Percentiles rank a stretch among this genome's conserved stretches.
Conservation (phyloP, 1,140 invertebrate species). For the Drosophila gunungcola region DNA sequence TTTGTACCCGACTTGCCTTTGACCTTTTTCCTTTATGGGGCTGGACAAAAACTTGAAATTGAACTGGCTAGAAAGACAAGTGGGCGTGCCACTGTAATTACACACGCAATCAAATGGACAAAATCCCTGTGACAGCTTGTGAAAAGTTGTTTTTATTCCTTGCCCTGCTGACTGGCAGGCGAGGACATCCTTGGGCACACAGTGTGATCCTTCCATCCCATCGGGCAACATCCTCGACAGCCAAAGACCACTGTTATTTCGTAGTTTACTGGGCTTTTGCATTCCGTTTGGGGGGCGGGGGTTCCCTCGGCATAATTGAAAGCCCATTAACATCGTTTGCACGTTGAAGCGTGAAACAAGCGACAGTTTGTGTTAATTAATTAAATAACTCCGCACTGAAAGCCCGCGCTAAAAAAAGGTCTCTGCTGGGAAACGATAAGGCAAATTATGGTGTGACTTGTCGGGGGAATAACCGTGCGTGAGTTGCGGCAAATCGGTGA, state of each 20-base stretch:
- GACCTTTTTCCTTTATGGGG: conserved; percentile 53
- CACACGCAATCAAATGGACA: conserved; percentile 75
- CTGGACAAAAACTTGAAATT: conserved; percentile 64
- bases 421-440: conserved; percentile 15
- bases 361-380: conserved; percentile 76
- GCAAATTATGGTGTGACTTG: conserved; percentile 16
- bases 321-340: conserved; percentile 69
- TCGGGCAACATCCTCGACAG: not conserved
- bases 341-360: conserved; percentile 69
- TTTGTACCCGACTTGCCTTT: conserved; percentile 49
- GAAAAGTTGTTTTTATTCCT: conserved; percentile 64
- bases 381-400: conserved; percentile 59
- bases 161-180: conserved; percentile 44
- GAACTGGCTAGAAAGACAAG: conserved; percentile 50
- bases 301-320: conserved; percentile 60
- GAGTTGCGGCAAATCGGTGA: conserved; percentile 15
- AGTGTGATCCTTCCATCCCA: not conserved
- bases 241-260: conserved; percentile 26
- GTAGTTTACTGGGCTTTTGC: conserved; percentile 33
- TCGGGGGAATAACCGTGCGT: not conserved
- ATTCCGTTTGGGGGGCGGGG: conserved; percentile 16
- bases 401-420: conserved; percentile 8
- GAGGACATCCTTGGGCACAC: conserved; percentile 32
- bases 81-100: conserved; percentile 62
- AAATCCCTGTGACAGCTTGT: conserved; percentile 73